phyloP scores from a whole-genome alignment of 2,888 invertebrate genomes.

The Entomobrya multifasciata region DNA sequence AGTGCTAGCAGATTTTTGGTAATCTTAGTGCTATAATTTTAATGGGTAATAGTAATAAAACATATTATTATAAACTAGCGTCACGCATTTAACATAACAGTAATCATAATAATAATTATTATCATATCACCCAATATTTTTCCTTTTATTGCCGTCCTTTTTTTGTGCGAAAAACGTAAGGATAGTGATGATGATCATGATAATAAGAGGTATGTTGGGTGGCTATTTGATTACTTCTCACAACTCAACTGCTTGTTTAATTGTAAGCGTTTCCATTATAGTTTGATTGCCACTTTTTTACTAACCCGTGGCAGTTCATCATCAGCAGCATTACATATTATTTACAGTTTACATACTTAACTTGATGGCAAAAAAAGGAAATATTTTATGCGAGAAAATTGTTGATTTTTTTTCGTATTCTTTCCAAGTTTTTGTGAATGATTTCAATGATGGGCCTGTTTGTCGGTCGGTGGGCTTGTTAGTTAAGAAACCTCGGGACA shows the following conservation, averaged over 20 bases:
- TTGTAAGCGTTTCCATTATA: background rate
- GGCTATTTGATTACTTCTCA: conserved; percentile 52
- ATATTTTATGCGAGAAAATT: background rate
- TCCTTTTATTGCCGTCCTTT: background rate
- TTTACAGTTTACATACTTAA: background rate
- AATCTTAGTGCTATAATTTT: background rate
- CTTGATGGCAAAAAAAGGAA: too few relatives aligned
- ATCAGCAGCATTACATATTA: conserved; percentile 42
- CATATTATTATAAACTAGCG: too few relatives aligned
- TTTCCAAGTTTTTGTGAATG: conserved; percentile 61
- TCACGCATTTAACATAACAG: too few relatives aligned
- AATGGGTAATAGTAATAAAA: too few relatives aligned
- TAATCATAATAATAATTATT: background rate
- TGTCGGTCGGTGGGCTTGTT: conserved; percentile 75
- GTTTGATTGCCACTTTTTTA: conserved; percentile 57
- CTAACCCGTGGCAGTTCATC: conserved; percentile 72
- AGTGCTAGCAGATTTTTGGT: too few relatives aligned
- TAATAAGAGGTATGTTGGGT: conserved; percentile 41
- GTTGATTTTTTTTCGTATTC: conserved; percentile 5
- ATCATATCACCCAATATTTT: conserved; percentile 46
- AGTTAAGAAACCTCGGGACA: conserved; percentile 72
- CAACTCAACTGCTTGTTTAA: conserved; percentile 30
- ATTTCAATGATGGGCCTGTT: conserved; percentile 71
- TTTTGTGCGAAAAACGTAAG: background rate
- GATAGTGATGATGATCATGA: background rate